Evolutionary conservation across 1,140 invertebrate species (phyloP).

Genomic region (Ceratosolen fusciceps): DNA sequence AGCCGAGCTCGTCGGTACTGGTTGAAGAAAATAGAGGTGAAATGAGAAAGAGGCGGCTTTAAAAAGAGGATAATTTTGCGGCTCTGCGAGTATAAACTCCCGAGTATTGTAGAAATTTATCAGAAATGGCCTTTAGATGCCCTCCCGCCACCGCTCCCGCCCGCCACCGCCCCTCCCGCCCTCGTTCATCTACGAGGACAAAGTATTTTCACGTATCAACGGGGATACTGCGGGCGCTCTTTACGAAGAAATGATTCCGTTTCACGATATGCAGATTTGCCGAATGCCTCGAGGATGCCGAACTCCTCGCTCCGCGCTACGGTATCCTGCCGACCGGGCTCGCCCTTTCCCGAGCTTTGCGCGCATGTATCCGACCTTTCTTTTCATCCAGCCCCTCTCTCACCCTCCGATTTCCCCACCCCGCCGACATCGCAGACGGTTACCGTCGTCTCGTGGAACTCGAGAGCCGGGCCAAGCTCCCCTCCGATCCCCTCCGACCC

Average conservation of each 20-base stretch:
- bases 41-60: not conserved
- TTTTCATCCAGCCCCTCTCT: not conserved
- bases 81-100: conserved; percentile 13
- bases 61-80: not conserved
- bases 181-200: not conserved
- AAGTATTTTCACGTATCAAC: conserved; percentile 31
- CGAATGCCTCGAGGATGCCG: conserved; percentile 45
- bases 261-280: conserved; percentile 49
- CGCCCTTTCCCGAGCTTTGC: not conserved
- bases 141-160: not conserved
- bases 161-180: not conserved
- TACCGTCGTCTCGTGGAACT: not conserved
- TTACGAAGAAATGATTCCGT: conserved; percentile 44
- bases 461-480: not conserved
- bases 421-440: not conserved
- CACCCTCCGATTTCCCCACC: too few species aligned
- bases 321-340: not conserved
- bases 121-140: conserved; percentile 32
- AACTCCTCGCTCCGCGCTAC: conserved; percentile 1
- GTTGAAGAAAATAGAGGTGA: too few species aligned
- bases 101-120: conserved; percentile 41
- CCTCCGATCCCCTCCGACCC: too few species aligned
- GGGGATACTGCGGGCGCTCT: not conserved
- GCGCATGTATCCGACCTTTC: not conserved
- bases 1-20: too few species aligned